phyloP scores from a whole-genome alignment of 2,113 vertebrate species.

The Oriolus oriolus region DNA sequence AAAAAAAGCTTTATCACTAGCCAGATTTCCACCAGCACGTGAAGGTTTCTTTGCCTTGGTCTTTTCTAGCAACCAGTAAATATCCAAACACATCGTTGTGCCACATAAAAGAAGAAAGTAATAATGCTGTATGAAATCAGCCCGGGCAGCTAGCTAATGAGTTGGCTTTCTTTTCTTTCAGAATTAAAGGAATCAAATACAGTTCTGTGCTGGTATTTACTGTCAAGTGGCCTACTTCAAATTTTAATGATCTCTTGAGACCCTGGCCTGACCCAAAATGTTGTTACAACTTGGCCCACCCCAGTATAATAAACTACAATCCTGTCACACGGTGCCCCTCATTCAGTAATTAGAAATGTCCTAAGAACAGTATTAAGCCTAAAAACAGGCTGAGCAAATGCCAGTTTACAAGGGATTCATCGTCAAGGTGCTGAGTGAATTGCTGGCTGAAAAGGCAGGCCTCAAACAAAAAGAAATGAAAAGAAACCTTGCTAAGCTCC shows the following conservation, averaged over 20 bases:
- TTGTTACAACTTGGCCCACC: constrained; percentile 19
- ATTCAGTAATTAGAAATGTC: constrained; percentile 30
- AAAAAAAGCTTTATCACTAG: background rate
- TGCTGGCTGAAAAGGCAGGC: background rate
- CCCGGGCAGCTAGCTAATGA: background rate
- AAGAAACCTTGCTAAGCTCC: constrained; percentile 2
- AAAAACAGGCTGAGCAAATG: constrained; percentile 10
- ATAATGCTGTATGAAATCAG: background rate
- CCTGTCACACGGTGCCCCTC: background rate
- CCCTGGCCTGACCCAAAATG: constrained; percentile 26
- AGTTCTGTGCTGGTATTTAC: background rate
- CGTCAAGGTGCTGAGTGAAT: constrained; percentile 44
- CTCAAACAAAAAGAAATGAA: background rate
- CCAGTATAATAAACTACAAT: constrained; percentile 4
- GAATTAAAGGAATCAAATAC: background rate
- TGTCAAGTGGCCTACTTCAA: constrained; percentile 29
- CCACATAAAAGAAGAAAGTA: constrained; percentile 19
- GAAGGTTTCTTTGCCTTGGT: background rate
- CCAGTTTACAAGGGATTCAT: background rate
- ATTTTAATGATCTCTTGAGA: constrained; percentile 50
- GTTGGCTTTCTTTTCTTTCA: constrained; percentile 11
- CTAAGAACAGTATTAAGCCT: constrained; percentile 8
- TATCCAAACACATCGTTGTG: background rate
- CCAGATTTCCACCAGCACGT: background rate
- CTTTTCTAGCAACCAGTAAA: constrained; percentile 26